Percentiles rank a stretch among this genome's conserved stretches.
phyloP scores from a whole-genome alignment of 1,140 invertebrate species.

The Neodiprion virginianus region DNA sequence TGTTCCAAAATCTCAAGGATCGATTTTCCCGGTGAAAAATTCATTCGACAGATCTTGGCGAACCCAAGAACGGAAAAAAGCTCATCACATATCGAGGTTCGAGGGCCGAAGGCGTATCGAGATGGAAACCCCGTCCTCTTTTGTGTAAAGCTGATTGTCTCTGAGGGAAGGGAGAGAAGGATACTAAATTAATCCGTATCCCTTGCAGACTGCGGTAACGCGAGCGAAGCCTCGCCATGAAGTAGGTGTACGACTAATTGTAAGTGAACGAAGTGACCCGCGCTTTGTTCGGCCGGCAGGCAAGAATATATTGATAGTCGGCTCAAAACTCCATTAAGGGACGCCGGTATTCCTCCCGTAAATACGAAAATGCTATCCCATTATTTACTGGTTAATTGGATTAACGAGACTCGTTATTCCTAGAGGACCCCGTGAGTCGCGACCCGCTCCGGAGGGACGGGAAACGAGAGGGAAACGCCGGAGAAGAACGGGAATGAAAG shows the following conservation, averaged over 20 bases:
- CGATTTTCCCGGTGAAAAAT: too few species aligned
- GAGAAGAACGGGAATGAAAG: slow-evolving; percentile 22
- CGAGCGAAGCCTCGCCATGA: background rate
- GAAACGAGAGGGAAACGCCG: slow-evolving; percentile 31
- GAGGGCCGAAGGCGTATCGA: background rate
- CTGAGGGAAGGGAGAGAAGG: background rate
- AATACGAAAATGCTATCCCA: slow-evolving; percentile 64
- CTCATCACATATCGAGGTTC: too few species aligned
- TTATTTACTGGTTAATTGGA: slow-evolving; percentile 66
- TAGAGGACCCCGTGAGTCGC: slow-evolving; percentile 51
- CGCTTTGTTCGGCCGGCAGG: slow-evolving; percentile 30
- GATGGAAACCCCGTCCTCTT: background rate
- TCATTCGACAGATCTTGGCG: too few species aligned
- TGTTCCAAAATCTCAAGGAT: too few species aligned
- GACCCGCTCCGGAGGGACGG: slow-evolving; percentile 32
- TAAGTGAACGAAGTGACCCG: background rate
- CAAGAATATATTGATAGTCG: slow-evolving; percentile 64
- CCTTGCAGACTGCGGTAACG: too few species aligned
- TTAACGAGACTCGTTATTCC: slow-evolving; percentile 65
- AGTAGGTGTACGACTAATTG: background rate
- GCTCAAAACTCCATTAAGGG: slow-evolving; percentile 63
- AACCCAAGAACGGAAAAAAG: too few species aligned
- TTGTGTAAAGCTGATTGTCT: background rate
- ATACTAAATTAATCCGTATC: background rate
- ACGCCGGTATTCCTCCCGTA: slow-evolving; percentile 54